These are phyloP conservation scores for Helleia helle DNA, from an alignment of 2,888 invertebrate genomes.

Conservation along the genomic window DNA sequence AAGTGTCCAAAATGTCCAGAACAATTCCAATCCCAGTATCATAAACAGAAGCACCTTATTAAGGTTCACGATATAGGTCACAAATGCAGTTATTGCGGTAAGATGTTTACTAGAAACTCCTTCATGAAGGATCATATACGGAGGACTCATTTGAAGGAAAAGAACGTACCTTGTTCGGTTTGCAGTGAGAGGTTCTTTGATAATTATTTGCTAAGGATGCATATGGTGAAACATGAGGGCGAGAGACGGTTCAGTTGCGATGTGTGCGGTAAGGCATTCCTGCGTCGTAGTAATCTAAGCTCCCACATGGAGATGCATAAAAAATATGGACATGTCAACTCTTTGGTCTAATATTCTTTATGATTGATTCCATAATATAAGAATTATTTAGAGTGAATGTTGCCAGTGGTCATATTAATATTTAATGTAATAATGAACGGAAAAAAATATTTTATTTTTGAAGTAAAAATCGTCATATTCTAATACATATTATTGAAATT, in stretches of 20 bases:
- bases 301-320: slow-evolving; percentile 71
- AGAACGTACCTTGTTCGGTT: slow-evolving; percentile 52
- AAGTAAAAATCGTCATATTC: too few relatives aligned
- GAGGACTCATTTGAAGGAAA: slow-evolving; percentile 60
- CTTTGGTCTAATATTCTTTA: neutral
- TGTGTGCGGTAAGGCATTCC: slow-evolving; percentile 72
- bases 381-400: too few relatives aligned
- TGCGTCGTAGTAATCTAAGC: slow-evolving; percentile 73
- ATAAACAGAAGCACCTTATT: slow-evolving; percentile 67
- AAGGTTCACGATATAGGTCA: slow-evolving; percentile 59
- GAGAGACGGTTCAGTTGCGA: slow-evolving; percentile 71
- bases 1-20: slow-evolving; percentile 57
- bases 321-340: slow-evolving; percentile 44
- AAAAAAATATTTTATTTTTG: too few relatives aligned
- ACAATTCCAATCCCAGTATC: slow-evolving; percentile 64
- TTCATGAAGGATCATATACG: slow-evolving; percentile 61
- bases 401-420: too few relatives aligned
- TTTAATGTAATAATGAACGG: too few relatives aligned
- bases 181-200: slow-evolving; percentile 59
- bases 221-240: slow-evolving; percentile 70
- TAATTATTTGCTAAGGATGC: slow-evolving; percentile 50
- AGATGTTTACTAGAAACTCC: slow-evolving; percentile 60
- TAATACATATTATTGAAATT: too few relatives aligned
- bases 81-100: slow-evolving; percentile 49
- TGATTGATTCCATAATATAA: too few relatives aligned